phyloP scores from a whole-genome alignment of 2,113 vertebrate genomes.

The Protomyctophum bolini region DNA sequence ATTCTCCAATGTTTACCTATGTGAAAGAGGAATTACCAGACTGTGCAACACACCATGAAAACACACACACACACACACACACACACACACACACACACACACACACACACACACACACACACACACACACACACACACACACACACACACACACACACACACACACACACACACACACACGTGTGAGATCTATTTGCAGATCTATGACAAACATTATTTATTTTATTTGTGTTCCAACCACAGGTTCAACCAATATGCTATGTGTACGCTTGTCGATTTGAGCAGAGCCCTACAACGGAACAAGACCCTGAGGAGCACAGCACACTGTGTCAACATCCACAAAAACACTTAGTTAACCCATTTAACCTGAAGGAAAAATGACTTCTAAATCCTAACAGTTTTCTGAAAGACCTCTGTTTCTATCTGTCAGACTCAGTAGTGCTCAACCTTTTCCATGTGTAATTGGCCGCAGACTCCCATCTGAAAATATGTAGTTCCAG shows the following conservation, averaged over 20 bases:
- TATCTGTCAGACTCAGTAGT: no score
- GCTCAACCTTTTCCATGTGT: no score
- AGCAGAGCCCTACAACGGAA: constrained; percentile 37
- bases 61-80: constrained; percentile 46
- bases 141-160: constrained; percentile 12
- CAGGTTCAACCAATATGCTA: constrained; percentile 70
- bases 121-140: constrained; percentile 25
- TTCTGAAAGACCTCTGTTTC: no score
- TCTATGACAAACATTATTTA: constrained; percentile 58
- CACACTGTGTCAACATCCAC: constrained; percentile 30
- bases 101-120: constrained; percentile 27
- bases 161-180: constrained; percentile 34
- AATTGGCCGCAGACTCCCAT: no score
- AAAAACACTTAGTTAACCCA: background rate
- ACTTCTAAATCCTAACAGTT: no score
- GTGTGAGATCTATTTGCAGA: constrained; percentile 61
- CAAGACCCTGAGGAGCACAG: constrained; percentile 40
- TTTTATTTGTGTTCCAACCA: constrained; percentile 37
- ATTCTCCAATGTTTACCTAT: constrained; percentile 53
- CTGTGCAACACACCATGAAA: constrained; percentile 63
- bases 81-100: background rate
- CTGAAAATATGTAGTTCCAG: no score
- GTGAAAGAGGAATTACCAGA: constrained; percentile 60
- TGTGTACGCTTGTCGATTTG: constrained; percentile 50
- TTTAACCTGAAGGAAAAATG: no score